These are phyloP conservation scores for Lasiurus borealis DNA, from an alignment of 2,113 vertebrate species.

Conservation along the genomic window DNA sequence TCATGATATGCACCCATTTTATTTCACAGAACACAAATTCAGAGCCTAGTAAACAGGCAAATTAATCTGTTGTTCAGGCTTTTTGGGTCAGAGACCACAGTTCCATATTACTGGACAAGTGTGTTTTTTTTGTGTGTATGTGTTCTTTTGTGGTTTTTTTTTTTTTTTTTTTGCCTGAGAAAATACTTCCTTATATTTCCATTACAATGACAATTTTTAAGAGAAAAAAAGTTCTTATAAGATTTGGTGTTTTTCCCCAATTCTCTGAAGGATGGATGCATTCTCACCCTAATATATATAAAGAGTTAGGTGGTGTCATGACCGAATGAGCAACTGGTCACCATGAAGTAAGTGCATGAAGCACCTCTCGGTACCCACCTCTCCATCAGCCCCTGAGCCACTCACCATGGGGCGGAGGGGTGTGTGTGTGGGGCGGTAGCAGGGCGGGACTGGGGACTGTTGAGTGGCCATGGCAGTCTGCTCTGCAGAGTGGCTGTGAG, in stretches of 20 bases:
- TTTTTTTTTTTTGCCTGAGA: constrained; percentile 62
- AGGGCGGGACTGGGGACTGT: too few species aligned
- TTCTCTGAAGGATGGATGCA: background rate
- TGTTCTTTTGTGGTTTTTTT: too few species aligned
- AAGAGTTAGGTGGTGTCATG: too few species aligned
- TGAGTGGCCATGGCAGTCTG: too few species aligned
- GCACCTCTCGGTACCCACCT: too few species aligned
- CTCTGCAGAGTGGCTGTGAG: too few species aligned
- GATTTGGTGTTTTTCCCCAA: background rate
- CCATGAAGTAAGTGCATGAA: too few species aligned
- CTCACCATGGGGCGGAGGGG: too few species aligned
- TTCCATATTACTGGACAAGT: constrained; percentile 64
- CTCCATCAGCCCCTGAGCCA: too few species aligned
- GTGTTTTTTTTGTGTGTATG: background rate
- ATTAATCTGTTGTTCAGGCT: constrained; percentile 78
- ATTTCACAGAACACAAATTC: constrained; percentile 80
- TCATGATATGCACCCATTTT: constrained; percentile 76
- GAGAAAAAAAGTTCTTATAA: background rate
- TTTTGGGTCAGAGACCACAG: constrained; percentile 68
- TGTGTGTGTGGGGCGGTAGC: too few species aligned
- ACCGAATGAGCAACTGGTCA: too few species aligned
- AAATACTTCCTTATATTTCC: constrained; percentile 74
- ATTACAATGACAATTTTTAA: background rate
- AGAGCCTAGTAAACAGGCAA: constrained; percentile 64
- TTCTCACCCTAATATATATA: background rate